phyloP scores from a whole-genome alignment of 1,140 invertebrate genomes.

The Caenorhabditis tropicalis region DNA sequence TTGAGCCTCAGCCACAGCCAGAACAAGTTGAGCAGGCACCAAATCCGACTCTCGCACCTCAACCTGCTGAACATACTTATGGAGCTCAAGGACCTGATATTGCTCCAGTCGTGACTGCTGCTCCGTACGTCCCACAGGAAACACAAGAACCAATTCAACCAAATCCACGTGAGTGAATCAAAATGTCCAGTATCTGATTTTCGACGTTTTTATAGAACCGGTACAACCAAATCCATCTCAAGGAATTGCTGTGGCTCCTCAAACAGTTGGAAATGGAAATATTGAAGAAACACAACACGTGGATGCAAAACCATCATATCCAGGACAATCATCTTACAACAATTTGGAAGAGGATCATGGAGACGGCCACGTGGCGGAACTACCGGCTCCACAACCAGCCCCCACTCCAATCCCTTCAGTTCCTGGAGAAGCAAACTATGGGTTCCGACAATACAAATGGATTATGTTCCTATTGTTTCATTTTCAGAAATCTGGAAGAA shows the following conservation, averaged over 20 bases:
- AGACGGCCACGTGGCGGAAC: not conserved
- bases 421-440: not conserved
- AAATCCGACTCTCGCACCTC: not conserved
- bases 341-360: slow-evolving; percentile 32
- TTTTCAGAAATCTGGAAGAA: slow-evolving; percentile 21
- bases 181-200: not conserved
- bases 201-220: not conserved
- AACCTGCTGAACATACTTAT: slow-evolving; percentile 31
- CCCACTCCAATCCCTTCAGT: not conserved
- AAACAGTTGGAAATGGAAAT: not conserved
- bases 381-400: not conserved
- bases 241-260: not conserved
- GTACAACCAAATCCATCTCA: slow-evolving; percentile 24
- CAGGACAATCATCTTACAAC: not conserved
- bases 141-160: not conserved
- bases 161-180: not conserved
- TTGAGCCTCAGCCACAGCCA: too few relatives aligned
- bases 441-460: not conserved
- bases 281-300: not conserved
- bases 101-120: not conserved
- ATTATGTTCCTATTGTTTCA: too few relatives aligned
- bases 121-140: not conserved
- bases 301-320: not conserved
- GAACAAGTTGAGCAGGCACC: not conserved
- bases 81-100: slow-evolving; percentile 18